Base-by-base conservation (phyloP, 1,140 invertebrate species). In the Hesperophylax magnus region DNA sequence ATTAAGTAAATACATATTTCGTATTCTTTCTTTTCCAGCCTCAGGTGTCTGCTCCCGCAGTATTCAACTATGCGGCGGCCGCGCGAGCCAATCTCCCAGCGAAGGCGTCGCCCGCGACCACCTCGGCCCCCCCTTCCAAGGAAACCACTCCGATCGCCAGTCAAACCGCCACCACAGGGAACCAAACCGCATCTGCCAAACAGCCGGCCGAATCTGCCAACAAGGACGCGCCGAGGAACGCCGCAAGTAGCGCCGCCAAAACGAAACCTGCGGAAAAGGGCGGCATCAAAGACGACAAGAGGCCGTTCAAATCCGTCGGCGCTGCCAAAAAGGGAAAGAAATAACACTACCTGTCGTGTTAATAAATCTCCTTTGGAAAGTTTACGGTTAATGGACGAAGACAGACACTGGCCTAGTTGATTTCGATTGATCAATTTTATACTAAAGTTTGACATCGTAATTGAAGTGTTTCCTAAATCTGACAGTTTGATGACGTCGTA, bases 61-160 rank as follows among this genome's bases (percentile, higher is more conserved):
- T 84, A 6, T 84, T 84, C 74, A 84, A 84, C 47, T 84, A 81
- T 47, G 82, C 82, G 15, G 82, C 82, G 3, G 82, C 82, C 22
- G 82, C 82, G 6, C 60, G 82, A 11, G 82, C 82, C 15, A 84
- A 84, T 31, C 80, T 84, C 20, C 82, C 82, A 0, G 27, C 82
- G 14, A 79, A 80, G 60, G 18, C 69, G 7, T 2, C 31, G 3
- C 31, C 31, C 31, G 18, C 69, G 7, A 7, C 31, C 31, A 2
- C 31, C 31, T 31, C 31, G 3, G 74, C 81, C 17, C 15, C 75
- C n/a, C 39, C 76, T 1, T 5, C 60, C 1, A 17, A 52, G 56
- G 65, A 47, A 5, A 18, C 78, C 20, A 60, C 79, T 18, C 78
- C 76, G 31, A 22, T 74, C 3, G 47, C 58, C 54, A 6, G 18